A percentile compares a stretch with the other conserved stretches of the same genome.
These are phyloP conservation scores for Ceratothoa steindachneri DNA, from an alignment of 2,888 invertebrate genomes.

Conservation along the genomic window DNA sequence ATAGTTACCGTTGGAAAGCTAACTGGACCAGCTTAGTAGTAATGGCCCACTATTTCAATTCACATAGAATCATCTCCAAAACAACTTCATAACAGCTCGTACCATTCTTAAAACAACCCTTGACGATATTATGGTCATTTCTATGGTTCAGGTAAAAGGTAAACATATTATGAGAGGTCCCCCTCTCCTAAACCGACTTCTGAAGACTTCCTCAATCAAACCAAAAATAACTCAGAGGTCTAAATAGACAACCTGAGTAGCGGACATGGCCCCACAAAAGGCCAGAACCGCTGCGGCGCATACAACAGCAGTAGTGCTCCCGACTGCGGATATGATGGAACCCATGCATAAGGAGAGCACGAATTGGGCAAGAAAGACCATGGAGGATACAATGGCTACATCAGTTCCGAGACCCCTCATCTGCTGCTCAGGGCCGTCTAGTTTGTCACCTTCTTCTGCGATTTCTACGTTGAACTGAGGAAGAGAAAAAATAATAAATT, in stretches of 20 bases:
- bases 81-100: no score
- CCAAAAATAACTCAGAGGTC: slow-evolving; percentile 70
- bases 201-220: no score
- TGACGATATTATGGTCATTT: no score
- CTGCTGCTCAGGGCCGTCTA: slow-evolving; percentile 46
- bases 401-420: slow-evolving; percentile 89
- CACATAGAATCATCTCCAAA: no score
- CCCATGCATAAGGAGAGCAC: slow-evolving; percentile 82
- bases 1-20: no score
- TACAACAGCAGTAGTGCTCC: slow-evolving; percentile 84
- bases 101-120: no score
- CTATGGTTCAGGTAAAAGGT: no score
- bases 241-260: slow-evolving; percentile 82
- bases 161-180: no score
- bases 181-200: no score
- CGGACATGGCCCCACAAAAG: slow-evolving; percentile 75
- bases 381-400: slow-evolving; percentile 87
- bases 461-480: not conserved
- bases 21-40: no score
- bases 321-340: slow-evolving; percentile 68
- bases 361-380: slow-evolving; percentile 94
- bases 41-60: no score
- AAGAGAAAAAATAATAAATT: no score
- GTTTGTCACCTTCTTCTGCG: not conserved
- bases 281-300: slow-evolving; percentile 78